Percentiles rank a stretch among this genome's conserved stretches.
These are phyloP conservation scores for Drosophila erecta DNA, from an alignment of 1,140 invertebrate genomes.

Conservation along the genomic window DNA sequence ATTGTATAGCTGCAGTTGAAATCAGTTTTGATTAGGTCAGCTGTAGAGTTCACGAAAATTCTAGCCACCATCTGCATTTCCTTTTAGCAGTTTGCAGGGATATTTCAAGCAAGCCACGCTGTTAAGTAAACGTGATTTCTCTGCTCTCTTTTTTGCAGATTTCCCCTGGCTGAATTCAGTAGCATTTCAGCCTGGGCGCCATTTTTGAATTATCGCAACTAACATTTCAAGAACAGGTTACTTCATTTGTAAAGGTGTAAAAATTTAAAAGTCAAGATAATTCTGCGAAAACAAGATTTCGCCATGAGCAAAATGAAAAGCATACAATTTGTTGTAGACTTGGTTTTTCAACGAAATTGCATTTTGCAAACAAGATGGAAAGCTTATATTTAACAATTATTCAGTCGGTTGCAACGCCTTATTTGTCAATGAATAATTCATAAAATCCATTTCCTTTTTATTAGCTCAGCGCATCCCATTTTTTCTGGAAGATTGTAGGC, in stretches of 20 bases:
- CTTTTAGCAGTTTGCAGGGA: not conserved
- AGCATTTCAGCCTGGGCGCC: constrained; percentile 14
- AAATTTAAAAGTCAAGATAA: no score
- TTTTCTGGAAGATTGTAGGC: no score
- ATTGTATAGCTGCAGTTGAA: constrained; percentile 1
- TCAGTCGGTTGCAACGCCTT: constrained; percentile 1
- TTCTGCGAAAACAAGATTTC: no score
- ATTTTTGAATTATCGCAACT: not conserved
- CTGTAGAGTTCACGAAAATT: not conserved
- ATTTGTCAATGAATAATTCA: not conserved
- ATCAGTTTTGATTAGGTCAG: not conserved
- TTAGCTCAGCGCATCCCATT: no score
- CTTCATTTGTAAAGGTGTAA: no score
- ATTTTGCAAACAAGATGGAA: not conserved
- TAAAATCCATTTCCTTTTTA: no score
- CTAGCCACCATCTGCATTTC: not conserved
- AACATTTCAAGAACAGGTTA: no score
- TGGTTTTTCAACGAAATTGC: constrained; percentile 9
- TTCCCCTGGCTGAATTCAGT: constrained; percentile 10
- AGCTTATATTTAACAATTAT: not conserved
- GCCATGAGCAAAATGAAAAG: no score
- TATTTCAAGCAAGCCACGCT: not conserved
- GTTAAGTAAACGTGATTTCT: not conserved
- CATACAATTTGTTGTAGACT: not conserved
- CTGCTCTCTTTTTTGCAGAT: not conserved